Conservation (phyloP, 2,888 invertebrate species). For the Clistopyga incitator region DNA sequence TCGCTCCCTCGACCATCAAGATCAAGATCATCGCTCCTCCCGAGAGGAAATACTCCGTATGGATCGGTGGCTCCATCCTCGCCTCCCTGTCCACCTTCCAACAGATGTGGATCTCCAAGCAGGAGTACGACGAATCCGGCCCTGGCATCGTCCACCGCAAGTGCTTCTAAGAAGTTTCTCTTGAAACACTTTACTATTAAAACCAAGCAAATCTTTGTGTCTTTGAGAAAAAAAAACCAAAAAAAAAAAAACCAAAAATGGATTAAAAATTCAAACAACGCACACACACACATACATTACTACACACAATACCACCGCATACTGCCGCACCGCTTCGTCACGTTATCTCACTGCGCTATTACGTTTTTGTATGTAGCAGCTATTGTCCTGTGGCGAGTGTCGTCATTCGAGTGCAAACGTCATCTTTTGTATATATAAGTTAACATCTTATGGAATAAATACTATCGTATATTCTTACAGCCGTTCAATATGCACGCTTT, state of each 20-base stretch:
- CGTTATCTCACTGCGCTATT: constrained; percentile 71
- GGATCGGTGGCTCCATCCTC: constrained; percentile 99
- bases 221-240: constrained; percentile 52
- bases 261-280: no score
- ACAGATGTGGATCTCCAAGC: constrained; percentile 98
- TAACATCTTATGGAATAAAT: constrained; percentile 83
- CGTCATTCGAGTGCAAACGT: constrained; percentile 78
- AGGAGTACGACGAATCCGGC: constrained; percentile 98
- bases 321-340: constrained; percentile 79
- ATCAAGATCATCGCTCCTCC: constrained; percentile 98
- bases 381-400: constrained; percentile 74
- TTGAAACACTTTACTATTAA: constrained; percentile 70
- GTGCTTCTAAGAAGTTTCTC: constrained; percentile 91
- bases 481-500: constrained; percentile 77
- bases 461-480: constrained; percentile 82
- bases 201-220: constrained; percentile 62
- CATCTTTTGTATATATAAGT: constrained; percentile 83
- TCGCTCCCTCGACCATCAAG: constrained; percentile 97
- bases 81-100: constrained; percentile 96
- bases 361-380: constrained; percentile 74
- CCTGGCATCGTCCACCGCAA: constrained; percentile 98
- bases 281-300: no score
- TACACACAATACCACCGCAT: constrained; percentile 59
- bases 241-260: constrained; percentile 11
- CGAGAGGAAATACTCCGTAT: constrained; percentile 98